Evolutionary conservation across 2,797 vertebrate species (phyloP).

Genomic region (Poecilia wingei): DNA sequence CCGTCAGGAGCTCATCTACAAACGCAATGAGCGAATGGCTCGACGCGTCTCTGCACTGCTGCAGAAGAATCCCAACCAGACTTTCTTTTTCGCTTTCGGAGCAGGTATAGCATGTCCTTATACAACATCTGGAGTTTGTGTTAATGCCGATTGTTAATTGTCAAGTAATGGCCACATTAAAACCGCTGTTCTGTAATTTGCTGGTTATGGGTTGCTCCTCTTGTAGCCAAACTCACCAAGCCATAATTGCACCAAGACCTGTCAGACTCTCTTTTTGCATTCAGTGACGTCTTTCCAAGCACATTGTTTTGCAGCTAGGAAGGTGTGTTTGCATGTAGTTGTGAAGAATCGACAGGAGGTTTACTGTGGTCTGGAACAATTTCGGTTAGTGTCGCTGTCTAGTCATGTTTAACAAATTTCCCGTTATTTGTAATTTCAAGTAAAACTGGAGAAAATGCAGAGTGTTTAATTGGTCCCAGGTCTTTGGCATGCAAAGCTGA

Average conservation of each 20-base stretch:
- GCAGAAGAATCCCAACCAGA: constrained; percentile 89
- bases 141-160: constrained; percentile 3
- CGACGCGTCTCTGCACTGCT: constrained; percentile 89
- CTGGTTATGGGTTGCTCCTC: constrained; percentile 9
- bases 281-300: constrained; percentile 33
- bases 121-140: background rate
- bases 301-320: constrained; percentile 25
- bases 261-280: constrained; percentile 23
- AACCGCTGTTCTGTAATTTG: constrained; percentile 15
- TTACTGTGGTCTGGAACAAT: constrained; percentile 44
- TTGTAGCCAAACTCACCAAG: constrained; percentile 14
- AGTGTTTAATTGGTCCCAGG: constrained; percentile 69
- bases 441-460: constrained; percentile 62
- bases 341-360: constrained; percentile 39
- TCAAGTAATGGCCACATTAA: background rate
- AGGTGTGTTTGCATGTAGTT: constrained; percentile 50
- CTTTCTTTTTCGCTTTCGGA: constrained; percentile 97
- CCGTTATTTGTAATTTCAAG: constrained; percentile 57
- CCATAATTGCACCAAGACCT: constrained; percentile 10
- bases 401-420: constrained; percentile 61
- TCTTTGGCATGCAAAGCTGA: constrained; percentile 48
- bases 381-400: constrained; percentile 58
- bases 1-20: constrained; percentile 97
- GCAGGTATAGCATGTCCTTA: constrained; percentile 83
- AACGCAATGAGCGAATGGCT: constrained; percentile 97